phyloP scores from a whole-genome alignment of 1,140 invertebrate genomes.

The Drosophila pseudoananassae region DNA sequence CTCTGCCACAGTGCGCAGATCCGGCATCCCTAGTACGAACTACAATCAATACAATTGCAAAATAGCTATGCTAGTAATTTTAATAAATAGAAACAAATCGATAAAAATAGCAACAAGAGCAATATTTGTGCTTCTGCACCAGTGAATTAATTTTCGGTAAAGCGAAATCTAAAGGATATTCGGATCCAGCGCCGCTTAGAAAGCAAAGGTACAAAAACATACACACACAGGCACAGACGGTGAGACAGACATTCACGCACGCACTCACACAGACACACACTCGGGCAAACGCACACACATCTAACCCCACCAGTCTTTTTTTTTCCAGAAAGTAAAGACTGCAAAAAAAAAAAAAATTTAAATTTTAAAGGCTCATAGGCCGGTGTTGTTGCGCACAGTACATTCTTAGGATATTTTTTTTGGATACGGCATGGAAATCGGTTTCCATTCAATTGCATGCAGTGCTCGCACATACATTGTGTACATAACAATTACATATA shows the following conservation, averaged over 20 bases:
- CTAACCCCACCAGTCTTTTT: constrained; percentile 28
- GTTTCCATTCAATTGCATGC: constrained; percentile 21
- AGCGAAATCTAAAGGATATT: constrained; percentile 14
- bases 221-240: constrained; percentile 30
- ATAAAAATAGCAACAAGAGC: constrained; percentile 18
- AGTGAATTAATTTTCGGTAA: constrained; percentile 23
- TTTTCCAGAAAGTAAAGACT: constrained; percentile 68
- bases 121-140: constrained; percentile 6
- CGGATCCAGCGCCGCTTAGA: constrained; percentile 46
- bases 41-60: constrained; percentile 62
- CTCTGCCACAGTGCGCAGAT: not conserved
- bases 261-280: constrained; percentile 18
- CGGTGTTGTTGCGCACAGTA: not conserved
- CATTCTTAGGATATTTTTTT: not conserved
- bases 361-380: not conserved
- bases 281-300: constrained; percentile 25
- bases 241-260: constrained; percentile 31
- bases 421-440: not conserved
- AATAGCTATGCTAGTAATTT: constrained; percentile 58
- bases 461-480: constrained; percentile 35
- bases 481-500: constrained; percentile 46
- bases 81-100: constrained; percentile 39
- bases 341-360: constrained; percentile 13
- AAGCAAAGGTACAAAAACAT: constrained; percentile 72
- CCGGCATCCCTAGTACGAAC: constrained; percentile 41